phyloP scores from a whole-genome alignment of 2,113 vertebrate species.

The Eulemur rufifrons region DNA sequence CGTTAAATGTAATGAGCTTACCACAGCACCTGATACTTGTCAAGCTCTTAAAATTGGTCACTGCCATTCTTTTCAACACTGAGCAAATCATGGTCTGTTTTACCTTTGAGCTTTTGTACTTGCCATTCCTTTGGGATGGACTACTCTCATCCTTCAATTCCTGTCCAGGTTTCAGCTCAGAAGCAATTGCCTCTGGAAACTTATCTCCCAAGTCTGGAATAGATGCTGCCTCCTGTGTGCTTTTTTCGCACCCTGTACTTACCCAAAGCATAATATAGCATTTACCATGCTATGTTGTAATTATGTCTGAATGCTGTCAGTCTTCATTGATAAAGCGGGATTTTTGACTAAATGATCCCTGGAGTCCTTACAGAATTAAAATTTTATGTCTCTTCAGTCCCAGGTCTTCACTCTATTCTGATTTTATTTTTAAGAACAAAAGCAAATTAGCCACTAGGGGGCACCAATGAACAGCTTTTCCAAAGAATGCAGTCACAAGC shows the following conservation, averaged over 20 bases:
- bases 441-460: slow-evolving; percentile 58
- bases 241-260: background rate
- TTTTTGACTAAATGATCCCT: no score
- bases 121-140: background rate
- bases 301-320: background rate
- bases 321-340: background rate
- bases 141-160: background rate
- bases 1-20: background rate
- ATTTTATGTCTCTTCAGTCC: background rate
- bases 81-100: background rate
- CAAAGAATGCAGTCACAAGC: background rate
- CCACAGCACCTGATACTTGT: background rate
- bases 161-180: background rate
- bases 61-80: background rate
- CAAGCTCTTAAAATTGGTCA: background rate
- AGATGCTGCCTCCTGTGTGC: background rate
- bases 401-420: background rate
- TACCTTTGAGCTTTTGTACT: background rate
- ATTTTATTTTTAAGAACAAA: slow-evolving; percentile 16
- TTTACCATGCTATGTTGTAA: background rate
- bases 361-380: background rate
- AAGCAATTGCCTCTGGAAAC: background rate
- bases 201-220: background rate
- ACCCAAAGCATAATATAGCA: background rate
- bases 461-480: slow-evolving; percentile 61